Evolutionary conservation across 2,113 vertebrate genomes (phyloP).

Genomic region (Dicrurus megarhynchus): DNA sequence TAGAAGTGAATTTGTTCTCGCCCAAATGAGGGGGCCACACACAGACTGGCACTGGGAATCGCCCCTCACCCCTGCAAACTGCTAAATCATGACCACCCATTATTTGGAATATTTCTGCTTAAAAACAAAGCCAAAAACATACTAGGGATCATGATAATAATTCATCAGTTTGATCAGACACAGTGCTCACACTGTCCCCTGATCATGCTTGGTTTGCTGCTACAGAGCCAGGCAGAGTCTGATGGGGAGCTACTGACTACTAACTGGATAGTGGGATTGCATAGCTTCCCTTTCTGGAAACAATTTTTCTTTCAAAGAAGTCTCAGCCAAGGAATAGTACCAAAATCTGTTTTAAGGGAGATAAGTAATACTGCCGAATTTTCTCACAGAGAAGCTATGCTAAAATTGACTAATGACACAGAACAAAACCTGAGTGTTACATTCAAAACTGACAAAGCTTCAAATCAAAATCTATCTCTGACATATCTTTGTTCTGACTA

Average conservation of each 20-base stretch:
- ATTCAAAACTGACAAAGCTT: slow-evolving; percentile 34
- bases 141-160: not conserved
- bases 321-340: not conserved
- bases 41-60: not conserved
- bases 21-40: fast-evolving
- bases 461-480: slow-evolving; percentile 25
- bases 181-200: not conserved
- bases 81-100: not conserved
- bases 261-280: not conserved
- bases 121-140: not conserved
- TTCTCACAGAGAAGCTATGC: not conserved
- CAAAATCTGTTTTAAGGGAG: not conserved
- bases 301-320: not conserved
- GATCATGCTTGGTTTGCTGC: not conserved
- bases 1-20: not conserved
- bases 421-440: not conserved
- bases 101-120: not conserved
- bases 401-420: slow-evolving; percentile 19
- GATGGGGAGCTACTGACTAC: not conserved
- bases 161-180: not conserved
- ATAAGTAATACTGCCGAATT: not conserved
- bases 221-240: not conserved
- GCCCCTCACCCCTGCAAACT: not conserved
- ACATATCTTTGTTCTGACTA: not conserved
- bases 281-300: not conserved